Conservation (phyloP, 2,113 vertebrate species). For the Sardina pilchardus region DNA sequence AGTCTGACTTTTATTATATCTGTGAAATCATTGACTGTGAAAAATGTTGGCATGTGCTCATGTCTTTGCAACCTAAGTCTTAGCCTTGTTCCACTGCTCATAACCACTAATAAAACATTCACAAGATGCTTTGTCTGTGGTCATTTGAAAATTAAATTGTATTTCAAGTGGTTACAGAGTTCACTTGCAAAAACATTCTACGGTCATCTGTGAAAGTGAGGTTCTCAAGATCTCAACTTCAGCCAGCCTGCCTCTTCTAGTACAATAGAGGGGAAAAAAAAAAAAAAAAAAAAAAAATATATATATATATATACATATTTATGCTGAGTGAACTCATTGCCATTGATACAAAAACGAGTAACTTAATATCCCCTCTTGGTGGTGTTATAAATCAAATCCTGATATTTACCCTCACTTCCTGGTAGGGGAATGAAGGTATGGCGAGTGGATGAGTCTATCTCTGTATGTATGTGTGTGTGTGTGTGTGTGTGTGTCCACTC, state of each 20-base stretch:
- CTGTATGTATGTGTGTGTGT: neutral
- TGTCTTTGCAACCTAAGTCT: neutral
- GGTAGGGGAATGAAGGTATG: too few relatives aligned
- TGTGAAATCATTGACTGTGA: neutral
- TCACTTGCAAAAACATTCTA: neutral
- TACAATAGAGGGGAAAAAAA: too few relatives aligned
- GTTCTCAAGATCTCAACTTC: neutral
- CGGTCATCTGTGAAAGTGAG: neutral
- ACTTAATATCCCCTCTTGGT: neutral
- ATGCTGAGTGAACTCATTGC: neutral
- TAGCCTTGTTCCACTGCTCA: neutral
- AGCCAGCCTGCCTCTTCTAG: neutral
- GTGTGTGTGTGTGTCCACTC: neutral
- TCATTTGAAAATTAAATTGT: neutral
- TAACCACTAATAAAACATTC: conserved; percentile 15
- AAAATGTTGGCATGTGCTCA: neutral
- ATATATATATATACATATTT: too few relatives aligned
- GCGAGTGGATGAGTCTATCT: neutral
- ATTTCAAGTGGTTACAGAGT: neutral
- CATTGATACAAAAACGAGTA: neutral
- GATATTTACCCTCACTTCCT: too few relatives aligned
- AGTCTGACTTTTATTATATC: neutral
- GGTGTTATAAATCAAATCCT: neutral
- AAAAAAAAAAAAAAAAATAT: too few relatives aligned
- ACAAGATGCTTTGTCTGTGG: neutral